Evolutionary conservation across 2,888 invertebrate species (phyloP), one percentile per base, ranked within the genome.

Genomic region (Xylota segnis): DNA sequence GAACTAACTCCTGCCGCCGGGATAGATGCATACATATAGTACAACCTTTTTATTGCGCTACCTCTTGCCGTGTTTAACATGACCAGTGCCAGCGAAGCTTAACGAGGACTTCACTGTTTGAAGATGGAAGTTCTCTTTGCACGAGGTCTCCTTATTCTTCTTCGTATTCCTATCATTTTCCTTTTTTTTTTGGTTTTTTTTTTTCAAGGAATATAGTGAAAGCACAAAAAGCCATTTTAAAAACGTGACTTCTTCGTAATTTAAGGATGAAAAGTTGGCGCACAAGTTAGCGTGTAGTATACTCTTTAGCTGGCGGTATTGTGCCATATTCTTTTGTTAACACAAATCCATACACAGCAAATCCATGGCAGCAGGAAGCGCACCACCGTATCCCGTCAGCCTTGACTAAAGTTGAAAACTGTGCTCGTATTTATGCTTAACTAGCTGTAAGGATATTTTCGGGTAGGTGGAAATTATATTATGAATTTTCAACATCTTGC

Each of bases 401-500:
- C 18, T 6, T 47, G 27, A 5, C 14, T 63, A 1, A n/a, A 27
- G 47, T 12, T n/a, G 29, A 9, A 61, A 40, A 12, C 61, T 68
- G 18, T 37, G 32, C 29, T 71, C 52, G 40, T 82, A 82, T 86
- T 86, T 82, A 86, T 82, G 50, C 54, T 82, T 34, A 77, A 86
- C 86, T 86, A 77, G 86, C 72, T 86, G 76, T 56, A 70, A 68
- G 84, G 66, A 82, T 82, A 72, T 72, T 82, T 81, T 82, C 50
- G 63, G 45, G 45, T 45, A 82, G 82, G 71, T 86, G 66, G 82
- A 71, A 77, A 86, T 86, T 82, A 86, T 77, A 76, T 86, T 72
- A 72, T 81, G 86, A 86, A 82, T 82, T 82, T 82, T 72, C 77
- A 89, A 89, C 89, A 89, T 89, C 88, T 88, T 89, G 88, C 72